Conservation (phyloP, 2,113 vertebrate species). For the Peromyscus californicus region DNA sequence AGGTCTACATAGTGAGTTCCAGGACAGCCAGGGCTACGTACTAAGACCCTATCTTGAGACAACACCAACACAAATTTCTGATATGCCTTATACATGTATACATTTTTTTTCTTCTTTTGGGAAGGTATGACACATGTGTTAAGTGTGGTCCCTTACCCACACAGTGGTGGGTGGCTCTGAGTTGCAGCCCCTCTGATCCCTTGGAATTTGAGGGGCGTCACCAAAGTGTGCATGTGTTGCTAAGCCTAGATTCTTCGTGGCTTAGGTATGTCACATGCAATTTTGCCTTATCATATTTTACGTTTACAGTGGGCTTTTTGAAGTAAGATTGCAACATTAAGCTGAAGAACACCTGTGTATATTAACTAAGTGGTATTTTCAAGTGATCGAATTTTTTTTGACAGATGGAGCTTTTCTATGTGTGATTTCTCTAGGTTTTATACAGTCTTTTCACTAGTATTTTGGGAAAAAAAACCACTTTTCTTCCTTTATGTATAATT, state of each 20-base stretch:
- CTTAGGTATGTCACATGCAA: background rate
- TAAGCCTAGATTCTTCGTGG: background rate
- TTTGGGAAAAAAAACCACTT: background rate
- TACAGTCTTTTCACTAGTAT: background rate
- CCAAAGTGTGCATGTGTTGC: accelerated
- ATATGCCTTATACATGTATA: background rate
- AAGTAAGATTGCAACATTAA: background rate
- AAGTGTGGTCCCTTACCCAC: too few species aligned
- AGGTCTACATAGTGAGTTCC: background rate
- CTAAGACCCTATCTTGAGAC: background rate
- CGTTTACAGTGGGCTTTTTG: background rate
- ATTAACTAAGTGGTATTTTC: background rate
- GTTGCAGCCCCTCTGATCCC: too few species aligned
- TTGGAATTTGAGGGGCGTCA: background rate
- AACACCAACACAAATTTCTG: background rate
- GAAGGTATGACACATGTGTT: background rate
- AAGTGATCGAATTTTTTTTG: slow-evolving; percentile 36
- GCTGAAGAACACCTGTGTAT: background rate
- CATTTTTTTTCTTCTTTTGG: background rate
- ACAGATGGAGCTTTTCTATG: background rate
- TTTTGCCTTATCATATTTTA: background rate
- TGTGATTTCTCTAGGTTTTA: slow-evolving; percentile 19
- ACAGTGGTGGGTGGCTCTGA: accelerated
- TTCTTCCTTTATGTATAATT: background rate
- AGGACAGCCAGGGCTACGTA: background rate